Evolutionary conservation across 2,797 vertebrate species (phyloP), one percentile per base, ranked within the genome.

Genomic region (Meriones psammophilus): DNA sequence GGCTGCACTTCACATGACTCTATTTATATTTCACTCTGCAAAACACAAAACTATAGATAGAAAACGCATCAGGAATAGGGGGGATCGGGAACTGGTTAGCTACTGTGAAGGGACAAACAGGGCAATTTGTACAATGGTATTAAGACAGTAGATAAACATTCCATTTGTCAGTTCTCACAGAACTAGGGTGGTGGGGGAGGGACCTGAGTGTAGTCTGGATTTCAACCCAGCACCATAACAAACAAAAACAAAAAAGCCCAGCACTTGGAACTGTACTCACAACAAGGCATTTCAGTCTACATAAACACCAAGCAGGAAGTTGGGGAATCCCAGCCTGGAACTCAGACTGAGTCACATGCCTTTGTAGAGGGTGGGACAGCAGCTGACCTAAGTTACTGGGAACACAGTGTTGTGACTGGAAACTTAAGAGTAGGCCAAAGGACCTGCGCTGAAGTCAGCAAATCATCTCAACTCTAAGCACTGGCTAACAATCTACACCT

Each of bases 281-380:
- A 20, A 42, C 46, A 76, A 33, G 10, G 15, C 3, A 8, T 54
- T 71, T 68, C 15, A 28, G 30, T 5, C 4, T 56, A 62, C 42
- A 24, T 62, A 79, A 79, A 69, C 42, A 54, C 46, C 18, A 71
- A 86, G 54, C 73, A 90, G 81, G 69, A 83, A 56, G 88, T 0
- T 84, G 76, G 46, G 79, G 77, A 81, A 88, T 73, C 74, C 91
- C 39, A n/a, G 85, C 76, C 64, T 89, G 71, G 56, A 62, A 74
- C 12, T 26, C 64, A 78, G 66, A 28, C 46, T 22, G 24, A n/a
- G 74, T 28, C 84, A 68, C 39, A 22, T 13, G 76, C 50, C 28
- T 73, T 39, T 62, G 28, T 18, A 68, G 33, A n/a, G 89, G 26
- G 26, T 2, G 6, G 54, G 12, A 60, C n/a, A 69, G 54, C 33